Base-by-base conservation (phyloP, 2,888 invertebrate genomes). In the Escarpia spicata region DNA sequence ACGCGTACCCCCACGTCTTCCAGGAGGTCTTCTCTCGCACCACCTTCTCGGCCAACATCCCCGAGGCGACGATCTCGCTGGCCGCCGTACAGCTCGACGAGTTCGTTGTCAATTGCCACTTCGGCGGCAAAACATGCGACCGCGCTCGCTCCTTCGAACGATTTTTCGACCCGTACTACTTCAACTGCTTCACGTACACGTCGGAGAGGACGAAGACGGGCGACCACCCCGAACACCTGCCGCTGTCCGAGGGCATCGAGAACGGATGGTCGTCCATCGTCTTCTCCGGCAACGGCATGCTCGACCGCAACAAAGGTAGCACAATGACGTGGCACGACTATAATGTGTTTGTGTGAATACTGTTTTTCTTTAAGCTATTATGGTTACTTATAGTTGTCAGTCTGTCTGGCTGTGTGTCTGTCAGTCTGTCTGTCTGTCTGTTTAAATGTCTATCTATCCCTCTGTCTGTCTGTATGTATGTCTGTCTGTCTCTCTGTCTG, bases 261-360 rank as follows among this genome's bases (percentile, higher is more conserved):
- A 94, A 94, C 90, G 94, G 94, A 44, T 94, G 94, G 94, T 94
- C 94, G n/a, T 91, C 93, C n/a, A 93, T 94, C 75, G 26, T 94
- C 10, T 92, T 94, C 37, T 94, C 93, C 45, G 94, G 94, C 19
- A 94, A 93, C 92, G 94, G 94, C 90, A 93, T 94, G 93, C 92
- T 94, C 60, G 93, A 93, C 91, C 92, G 92, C 19, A 94, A 94
- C 92, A 75, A 75, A 75, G 75, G n/a, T 19, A 26, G 19, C 37
- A 37, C 37, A 37, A 37, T 37, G 37, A 37, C 37, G 37, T 37
- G 37, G 37, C 37, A 37, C 37, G 37, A 37, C 37, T 37, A 37
- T 37, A 37, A 37, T 37, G 37, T 37, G 37, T 37, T 37, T 37
- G 37, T 37, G 37, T 37, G 37, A 37, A 37, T 37, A 52, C 12